Base-by-base conservation (phyloP, 2,113 vertebrate genomes). In the Otocyon megalotis region DNA sequence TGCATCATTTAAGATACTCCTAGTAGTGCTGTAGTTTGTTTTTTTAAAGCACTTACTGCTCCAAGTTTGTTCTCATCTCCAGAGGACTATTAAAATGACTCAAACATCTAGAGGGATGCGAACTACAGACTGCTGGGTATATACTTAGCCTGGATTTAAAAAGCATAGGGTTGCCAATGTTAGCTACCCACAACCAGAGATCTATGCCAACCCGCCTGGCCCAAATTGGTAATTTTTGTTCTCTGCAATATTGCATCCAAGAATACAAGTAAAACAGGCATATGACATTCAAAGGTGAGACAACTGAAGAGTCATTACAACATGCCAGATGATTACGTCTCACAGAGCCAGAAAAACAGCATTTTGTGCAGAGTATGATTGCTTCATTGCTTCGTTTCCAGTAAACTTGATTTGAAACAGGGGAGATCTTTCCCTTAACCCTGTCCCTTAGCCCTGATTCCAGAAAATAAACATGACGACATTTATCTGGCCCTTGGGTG, bases 311-410 rank as follows among this genome's bases (percentile, higher is more conserved):
- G 50, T 67, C 74, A 63, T 85, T 32, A 20, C 19, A 63, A 26
- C 50, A 26, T 58, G 54, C 82, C 96, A 96, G 71, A 95, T 86
- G 22, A 85, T 77, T 65, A 91, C 58, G 43, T 82, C 84, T 88
- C 83, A 35, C 3, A 79, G 67, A 91, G 19, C 50, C 72, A 92
- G 71, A 88, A 94, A 94, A 93, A 92, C 43, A 94, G 28, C n/a
- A n/a, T 56, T 96, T 72, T 65, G 65, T 87, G 80, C 20, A 26
- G 82, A 93, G 54, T 82, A 19, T 0, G 37, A 95, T 94, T 97
- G 81, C 83, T 90, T 96, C 87, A 93, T 92, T 95, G 85, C 85
- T 94, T 96, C 77, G 87, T 94, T 97, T 97, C 96, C 96, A 97
- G 92, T 94, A 93, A 87, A 96, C 28, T 95, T 93, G 81, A 97